Base-by-base conservation (phyloP, 1,140 invertebrate species). In the Platyscapa corneri region DNA sequence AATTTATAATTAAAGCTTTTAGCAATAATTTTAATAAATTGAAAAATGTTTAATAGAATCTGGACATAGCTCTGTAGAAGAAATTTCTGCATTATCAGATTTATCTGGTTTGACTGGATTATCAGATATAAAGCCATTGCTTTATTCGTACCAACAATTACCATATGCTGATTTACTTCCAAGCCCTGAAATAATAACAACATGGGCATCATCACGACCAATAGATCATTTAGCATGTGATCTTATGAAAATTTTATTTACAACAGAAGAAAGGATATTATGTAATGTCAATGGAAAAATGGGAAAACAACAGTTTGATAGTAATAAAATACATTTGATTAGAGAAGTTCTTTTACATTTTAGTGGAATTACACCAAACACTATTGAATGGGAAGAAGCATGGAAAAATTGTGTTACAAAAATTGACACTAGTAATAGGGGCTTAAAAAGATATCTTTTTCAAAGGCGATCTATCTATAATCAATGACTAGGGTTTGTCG, bases 201-300 rank as follows among this genome's bases (percentile, higher is more conserved):
- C 92, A 23, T 94, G 93, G 94, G 91, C 93, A 30, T 90, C 93
- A 46, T 93, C 92, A 14, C 91, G 94, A 72, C 93, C 93, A n/a
- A 91, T 93, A 89, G 94, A 94, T 88, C 93, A 94, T 89, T 90
- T 94, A 39, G 93, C 93, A 60, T 94, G 93, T 87, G 93, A 94
- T 87, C 89, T 94, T 34, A 94, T 94, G 94, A 94, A 94, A 88
- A 93, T 94, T 30, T 87, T 94, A 14, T 94, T 94, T 67, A 93
- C 93, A 27, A 91, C 92, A 6, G 93, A 94, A 86, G 94, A 94
- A 88, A 91, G 94, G 87, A 92, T 94, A 82, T 84, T 94, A 10
- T 94, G 94, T 86, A 94, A 94, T 85, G 94, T 94, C 14, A 94
- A 94, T 82, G 93, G 94, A 30, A 94, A 94, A 90, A 94, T 94